These are phyloP conservation scores for Pterocles burchelli DNA, from an alignment of 2,113 vertebrate genomes.

Conservation along the genomic window DNA sequence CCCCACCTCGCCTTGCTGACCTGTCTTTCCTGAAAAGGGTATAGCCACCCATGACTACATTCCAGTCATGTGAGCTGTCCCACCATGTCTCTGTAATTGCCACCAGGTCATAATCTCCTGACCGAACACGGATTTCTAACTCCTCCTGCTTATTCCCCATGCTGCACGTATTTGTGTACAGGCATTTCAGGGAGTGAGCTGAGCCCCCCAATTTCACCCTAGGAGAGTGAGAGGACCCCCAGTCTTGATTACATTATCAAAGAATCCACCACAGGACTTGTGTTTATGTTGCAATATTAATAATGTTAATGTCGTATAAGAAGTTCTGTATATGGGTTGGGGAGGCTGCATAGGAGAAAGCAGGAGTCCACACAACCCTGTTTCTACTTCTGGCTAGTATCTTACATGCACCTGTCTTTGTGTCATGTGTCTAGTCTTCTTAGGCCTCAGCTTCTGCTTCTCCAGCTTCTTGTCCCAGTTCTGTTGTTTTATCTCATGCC, in stretches of 20 bases:
- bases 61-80: too few species aligned
- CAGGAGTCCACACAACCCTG: not conserved
- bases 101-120: too few species aligned
- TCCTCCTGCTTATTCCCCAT: too few species aligned
- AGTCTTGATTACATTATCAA: not conserved
- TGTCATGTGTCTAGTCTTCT: not conserved
- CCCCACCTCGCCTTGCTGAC: too few species aligned
- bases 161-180: too few species aligned
- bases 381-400: not conserved
- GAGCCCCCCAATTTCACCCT: too few species aligned
- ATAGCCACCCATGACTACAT: too few species aligned
- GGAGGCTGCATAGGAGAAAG: not conserved
- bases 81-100: too few species aligned
- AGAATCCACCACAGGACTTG: not conserved
- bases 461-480: not conserved
- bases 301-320: not conserved
- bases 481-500: not conserved
- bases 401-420: not conserved
- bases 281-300: not conserved
- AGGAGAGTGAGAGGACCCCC: too few species aligned
- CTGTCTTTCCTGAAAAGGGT: too few species aligned
- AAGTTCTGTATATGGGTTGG: not conserved
- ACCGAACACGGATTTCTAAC: too few species aligned
- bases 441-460: not conserved
- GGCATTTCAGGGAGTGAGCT: too few species aligned